Evolutionary conservation across 2,113 vertebrate species (phyloP), one percentile per base, ranked within the genome.

Genomic region (Dermatemys mawii): DNA sequence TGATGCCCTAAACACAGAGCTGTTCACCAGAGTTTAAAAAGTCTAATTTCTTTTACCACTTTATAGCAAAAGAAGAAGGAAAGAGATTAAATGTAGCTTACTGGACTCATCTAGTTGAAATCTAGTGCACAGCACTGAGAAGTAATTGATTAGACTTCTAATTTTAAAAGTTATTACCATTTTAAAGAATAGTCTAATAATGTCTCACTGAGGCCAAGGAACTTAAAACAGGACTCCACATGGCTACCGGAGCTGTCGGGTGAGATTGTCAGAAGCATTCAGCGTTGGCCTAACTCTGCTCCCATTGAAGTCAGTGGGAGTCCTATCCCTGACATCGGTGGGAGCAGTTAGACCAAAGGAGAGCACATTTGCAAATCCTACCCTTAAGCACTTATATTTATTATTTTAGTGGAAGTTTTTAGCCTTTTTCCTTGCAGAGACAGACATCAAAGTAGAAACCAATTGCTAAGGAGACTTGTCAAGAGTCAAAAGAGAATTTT

Each of bases 351-450:
- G 57, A 41, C 50, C 35, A n/a, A 14, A 73, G 32, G 67, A 81
- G 41, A 55, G 73, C 24, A 46, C 11, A 44, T 51, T 86, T 87
- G 27, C 6, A 27, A 75, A 46, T 44, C 41, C 26, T 44, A 46
- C 24, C 21, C 6, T 27, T 70, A 70, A 70, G n/a, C 5, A 8
- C 44, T 50, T 86, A 81, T 85, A 1, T 13, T 94, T 94, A 85
- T 70, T 11, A 29, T 78, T 49, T 48, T 48, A 46, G 21, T 49
- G 70, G 16, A 73, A 83, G 51, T 81, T 2, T 89, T 89, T 91
- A 10, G 87, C 29, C 78, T 38, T 38, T 90, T 93, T 83, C 87
- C 32, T 32, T 90, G 73, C 83, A 27, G 86, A 63, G 57, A 67
- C 80, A 83, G 86, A 1, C 90, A 55, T 79, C 46, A 50, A 2